These are phyloP conservation scores for Antennarius maculatus DNA, from an alignment of 2,797 vertebrate species.

Conservation along the genomic window DNA sequence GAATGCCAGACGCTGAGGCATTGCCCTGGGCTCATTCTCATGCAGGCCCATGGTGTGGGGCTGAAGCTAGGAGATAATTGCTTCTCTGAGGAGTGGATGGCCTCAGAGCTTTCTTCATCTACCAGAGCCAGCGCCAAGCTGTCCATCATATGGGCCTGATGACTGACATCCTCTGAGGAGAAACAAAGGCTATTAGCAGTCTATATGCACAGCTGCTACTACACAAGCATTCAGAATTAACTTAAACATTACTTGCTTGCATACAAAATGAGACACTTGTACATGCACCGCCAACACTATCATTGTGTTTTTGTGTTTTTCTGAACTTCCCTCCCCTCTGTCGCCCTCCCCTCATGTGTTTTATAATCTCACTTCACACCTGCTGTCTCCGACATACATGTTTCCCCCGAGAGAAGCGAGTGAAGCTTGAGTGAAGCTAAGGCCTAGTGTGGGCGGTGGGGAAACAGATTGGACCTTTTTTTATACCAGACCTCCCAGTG, in stretches of 20 bases:
- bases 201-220: conserved; percentile 68
- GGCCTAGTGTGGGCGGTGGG: conserved; percentile 71
- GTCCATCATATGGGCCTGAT: conserved; percentile 65
- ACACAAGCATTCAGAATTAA: conserved; percentile 61
- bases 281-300: conserved; percentile 42
- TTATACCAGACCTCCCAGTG: conserved; percentile 66
- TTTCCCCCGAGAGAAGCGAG: conserved; percentile 74
- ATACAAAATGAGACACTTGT: conserved; percentile 54
- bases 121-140: conserved; percentile 71
- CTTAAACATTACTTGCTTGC: conserved; percentile 60
- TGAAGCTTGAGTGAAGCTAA: conserved; percentile 70
- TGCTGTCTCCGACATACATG: conserved; percentile 79
- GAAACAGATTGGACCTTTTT: conserved; percentile 68
- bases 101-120: conserved; percentile 63
- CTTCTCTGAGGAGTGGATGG: conserved; percentile 73
- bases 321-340: conserved; percentile 41
- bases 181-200: conserved; percentile 71
- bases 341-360: conserved; percentile 49
- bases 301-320: conserved; percentile 47
- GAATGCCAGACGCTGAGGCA: conserved; percentile 54
- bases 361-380: conserved; percentile 81
- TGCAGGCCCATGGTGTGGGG: conserved; percentile 66
- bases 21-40: conserved; percentile 74
- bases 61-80: conserved; percentile 75
- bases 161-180: conserved; percentile 64